Evolutionary conservation across 1,140 invertebrate genomes (phyloP).

Genomic region (Drosophila cardini): DNA sequence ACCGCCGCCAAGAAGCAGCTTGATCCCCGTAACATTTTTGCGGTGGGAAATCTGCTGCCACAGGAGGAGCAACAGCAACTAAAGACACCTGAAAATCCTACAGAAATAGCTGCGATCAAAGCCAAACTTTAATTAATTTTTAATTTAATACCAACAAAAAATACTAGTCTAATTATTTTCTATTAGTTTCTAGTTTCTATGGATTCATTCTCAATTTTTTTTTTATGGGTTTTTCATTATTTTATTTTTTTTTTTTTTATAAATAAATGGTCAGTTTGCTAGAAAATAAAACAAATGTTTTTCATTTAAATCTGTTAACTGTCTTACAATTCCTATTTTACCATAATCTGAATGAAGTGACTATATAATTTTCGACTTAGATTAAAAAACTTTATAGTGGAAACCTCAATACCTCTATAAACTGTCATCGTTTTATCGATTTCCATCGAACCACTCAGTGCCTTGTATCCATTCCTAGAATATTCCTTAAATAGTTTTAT

Average conservation of each 20-base stretch:
- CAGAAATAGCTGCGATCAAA: constrained; percentile 42
- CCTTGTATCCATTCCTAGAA: background rate
- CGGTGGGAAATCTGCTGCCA: constrained; percentile 90
- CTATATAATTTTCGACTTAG: too few species aligned
- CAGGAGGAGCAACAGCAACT: constrained; percentile 34
- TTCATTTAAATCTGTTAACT: background rate
- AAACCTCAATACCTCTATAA: background rate
- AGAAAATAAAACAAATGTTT: constrained; percentile 7
- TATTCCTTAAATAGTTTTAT: background rate
- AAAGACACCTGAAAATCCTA: constrained; percentile 4
- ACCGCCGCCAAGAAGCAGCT: constrained; percentile 93
- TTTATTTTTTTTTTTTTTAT: constrained; percentile 56
- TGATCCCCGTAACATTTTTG: constrained; percentile 98
- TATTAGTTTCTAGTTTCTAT: constrained; percentile 43
- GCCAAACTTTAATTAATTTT: constrained; percentile 70
- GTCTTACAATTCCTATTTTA: background rate
- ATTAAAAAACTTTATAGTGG: too few species aligned
- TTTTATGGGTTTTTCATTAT: constrained; percentile 74
- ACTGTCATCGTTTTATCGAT: background rate
- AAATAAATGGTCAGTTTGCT: constrained; percentile 78
- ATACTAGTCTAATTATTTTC: constrained; percentile 59
- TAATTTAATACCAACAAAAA: constrained; percentile 9
- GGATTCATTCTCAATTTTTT: constrained; percentile 65
- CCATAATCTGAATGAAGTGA: too few species aligned
- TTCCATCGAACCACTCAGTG: background rate